These are phyloP conservation scores for Aspidapion aeneum DNA, from an alignment of 2,888 invertebrate species.

Conservation along the genomic window DNA sequence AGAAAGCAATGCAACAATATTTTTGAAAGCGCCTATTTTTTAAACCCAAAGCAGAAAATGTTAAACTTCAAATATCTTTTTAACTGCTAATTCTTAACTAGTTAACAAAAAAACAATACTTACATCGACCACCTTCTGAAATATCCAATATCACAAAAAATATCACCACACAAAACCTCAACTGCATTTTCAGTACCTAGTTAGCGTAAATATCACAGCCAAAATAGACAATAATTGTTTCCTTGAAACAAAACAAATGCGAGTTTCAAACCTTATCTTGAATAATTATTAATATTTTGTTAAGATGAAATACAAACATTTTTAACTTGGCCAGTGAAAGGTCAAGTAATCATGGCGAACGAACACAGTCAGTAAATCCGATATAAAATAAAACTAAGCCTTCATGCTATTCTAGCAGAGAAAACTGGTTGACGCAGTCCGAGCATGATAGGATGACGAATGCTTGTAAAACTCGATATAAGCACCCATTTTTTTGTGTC, in stretches of 20 bases:
- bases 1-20: too few relatives aligned
- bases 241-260: too few relatives aligned
- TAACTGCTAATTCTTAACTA: too few relatives aligned
- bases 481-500: not conserved
- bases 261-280: too few relatives aligned
- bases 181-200: too few relatives aligned
- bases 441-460: not conserved
- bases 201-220: not conserved
- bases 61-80: too few relatives aligned
- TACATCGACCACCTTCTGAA: slow-evolving; percentile 11
- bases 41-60: too few relatives aligned
- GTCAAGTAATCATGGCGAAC: slow-evolving; percentile 4
- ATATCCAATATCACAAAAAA: slow-evolving; percentile 4
- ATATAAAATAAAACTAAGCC: not conserved
- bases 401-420: not conserved
- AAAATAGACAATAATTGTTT: too few relatives aligned
- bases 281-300: not conserved
- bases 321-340: not conserved
- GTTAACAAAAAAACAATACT: too few relatives aligned
- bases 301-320: not conserved
- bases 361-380: not conserved
- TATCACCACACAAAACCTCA: slow-evolving; percentile 3
- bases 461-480: not conserved
- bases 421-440: not conserved
- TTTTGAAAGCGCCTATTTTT: too few relatives aligned